Percentiles rank a stretch among this genome's conserved stretches.
phyloP scores from a whole-genome alignment of 2,797 vertebrate species.

The Centropyge bicolor region DNA sequence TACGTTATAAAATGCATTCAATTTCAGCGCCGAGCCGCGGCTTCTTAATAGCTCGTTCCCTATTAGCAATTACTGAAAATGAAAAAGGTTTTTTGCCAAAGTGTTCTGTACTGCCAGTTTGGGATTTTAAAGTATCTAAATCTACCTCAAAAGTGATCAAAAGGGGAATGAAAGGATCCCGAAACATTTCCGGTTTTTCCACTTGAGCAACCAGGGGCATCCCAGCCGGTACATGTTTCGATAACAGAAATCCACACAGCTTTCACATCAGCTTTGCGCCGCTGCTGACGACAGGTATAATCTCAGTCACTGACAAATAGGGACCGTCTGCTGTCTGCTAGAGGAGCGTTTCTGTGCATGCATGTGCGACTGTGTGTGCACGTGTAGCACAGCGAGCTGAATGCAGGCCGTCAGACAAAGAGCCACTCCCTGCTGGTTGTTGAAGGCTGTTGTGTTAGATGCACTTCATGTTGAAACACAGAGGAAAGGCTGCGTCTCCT shows the following conservation, averaged over 20 bases:
- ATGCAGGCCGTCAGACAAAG: slow-evolving; percentile 67
- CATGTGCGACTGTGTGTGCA: slow-evolving; percentile 27
- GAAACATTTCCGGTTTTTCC: slow-evolving; percentile 62
- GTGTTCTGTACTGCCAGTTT: slow-evolving; percentile 41
- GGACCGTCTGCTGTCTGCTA: slow-evolving; percentile 52
- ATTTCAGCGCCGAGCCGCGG: slow-evolving; percentile 61
- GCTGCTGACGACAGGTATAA: slow-evolving; percentile 67
- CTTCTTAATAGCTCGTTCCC: slow-evolving; percentile 59
- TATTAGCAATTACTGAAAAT: slow-evolving; percentile 72
- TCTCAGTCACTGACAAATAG: slow-evolving; percentile 61
- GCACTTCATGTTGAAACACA: slow-evolving; percentile 36
- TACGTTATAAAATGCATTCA: slow-evolving; percentile 67
- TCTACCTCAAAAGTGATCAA: slow-evolving; percentile 47
- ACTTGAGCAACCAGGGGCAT: slow-evolving; percentile 45
- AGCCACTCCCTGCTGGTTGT: slow-evolving; percentile 68
- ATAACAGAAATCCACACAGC: slow-evolving; percentile 65
- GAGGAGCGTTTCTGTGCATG: slow-evolving; percentile 35
- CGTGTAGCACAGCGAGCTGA: slow-evolving; percentile 24
- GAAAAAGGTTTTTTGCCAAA: slow-evolving; percentile 56
- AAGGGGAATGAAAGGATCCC: slow-evolving; percentile 29
- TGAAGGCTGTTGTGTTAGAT: slow-evolving; percentile 49
- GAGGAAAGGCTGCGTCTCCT: slow-evolving; percentile 31
- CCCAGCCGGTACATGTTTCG: slow-evolving; percentile 42
- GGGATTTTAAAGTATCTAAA: slow-evolving; percentile 52
- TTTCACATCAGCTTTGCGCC: slow-evolving; percentile 57